Evolutionary conservation across 2,113 vertebrate species (phyloP), one percentile per base, ranked within the genome.

Genomic region (Amazona guildingii): DNA sequence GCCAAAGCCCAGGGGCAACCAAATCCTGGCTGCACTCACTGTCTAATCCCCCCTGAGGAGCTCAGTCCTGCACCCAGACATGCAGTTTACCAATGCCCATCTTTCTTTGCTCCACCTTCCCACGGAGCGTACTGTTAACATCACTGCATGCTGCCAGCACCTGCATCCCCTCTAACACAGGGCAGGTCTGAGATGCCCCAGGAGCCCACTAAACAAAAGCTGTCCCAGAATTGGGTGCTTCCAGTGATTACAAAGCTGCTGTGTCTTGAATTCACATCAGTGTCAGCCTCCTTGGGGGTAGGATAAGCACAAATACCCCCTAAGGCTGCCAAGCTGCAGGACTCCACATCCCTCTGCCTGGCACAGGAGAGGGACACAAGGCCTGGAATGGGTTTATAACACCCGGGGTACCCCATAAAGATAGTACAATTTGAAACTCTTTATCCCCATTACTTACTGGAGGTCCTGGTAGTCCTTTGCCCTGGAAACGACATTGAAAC

Each of bases 401-500:
- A 52, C 10, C 61, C 54, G 29, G 49, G 5, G 7, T 13, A 39
- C 10, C 16, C 49, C 68, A 12, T 8, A 80, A 74, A 28, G 7
- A 5, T 8, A 49, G 13, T 17, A 21, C 3, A 20, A 69, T 67
- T 66, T 67, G 28, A 59, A 79, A 9, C 7, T 49, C 7, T 63
- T 10, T 55, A n/a, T 12, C 41, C 66, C 29, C 29, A 25, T 29
- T 96, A 99, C 99, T 99, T 98, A 99, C 99, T 27, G 98, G 96
- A 85, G 99, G 98, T 98, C 99, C 99, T 68, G 99, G 95, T 93
- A 98, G 98, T 97, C 99, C 99, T 98, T 99, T 99, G 95, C 98
- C 99, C 99, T 99, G 97, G 89, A 98, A 98, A 97, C 84, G 88
- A 98, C 92, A 98, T 88, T 78, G 81, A 83, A 92, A 72, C 27